These are phyloP conservation scores for Clarias gariepinus DNA, from an alignment of 2,113 vertebrate genomes.

Conservation along the genomic window DNA sequence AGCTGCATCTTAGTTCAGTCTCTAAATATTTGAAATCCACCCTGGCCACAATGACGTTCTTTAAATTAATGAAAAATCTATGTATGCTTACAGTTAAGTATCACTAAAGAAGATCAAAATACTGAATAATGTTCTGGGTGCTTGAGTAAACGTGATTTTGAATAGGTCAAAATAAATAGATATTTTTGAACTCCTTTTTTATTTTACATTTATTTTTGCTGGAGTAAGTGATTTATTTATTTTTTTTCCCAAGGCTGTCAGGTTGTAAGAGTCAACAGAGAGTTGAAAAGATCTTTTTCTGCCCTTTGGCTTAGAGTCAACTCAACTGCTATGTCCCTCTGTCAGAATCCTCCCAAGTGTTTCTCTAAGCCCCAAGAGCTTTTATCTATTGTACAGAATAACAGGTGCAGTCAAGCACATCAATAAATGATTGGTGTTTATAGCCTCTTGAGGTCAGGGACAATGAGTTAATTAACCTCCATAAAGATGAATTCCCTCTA, in stretches of 20 bases:
- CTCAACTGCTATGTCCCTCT: slow-evolving; percentile 8
- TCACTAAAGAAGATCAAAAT: not conserved
- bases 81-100: not conserved
- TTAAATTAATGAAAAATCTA: not conserved
- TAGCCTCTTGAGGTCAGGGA: slow-evolving; percentile 56
- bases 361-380: not conserved
- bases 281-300: slow-evolving; percentile 15
- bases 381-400: slow-evolving; percentile 42
- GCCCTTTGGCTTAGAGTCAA: not conserved
- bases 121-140: not conserved
- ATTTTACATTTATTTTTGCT: not conserved
- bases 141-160: not conserved
- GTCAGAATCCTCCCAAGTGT: slow-evolving; percentile 15
- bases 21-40: not conserved
- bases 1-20: not conserved
- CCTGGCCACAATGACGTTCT: not conserved
- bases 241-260: not conserved
- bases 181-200: not conserved
- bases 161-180: not conserved
- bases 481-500: slow-evolving; percentile 53
- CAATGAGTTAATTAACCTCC: slow-evolving; percentile 67
- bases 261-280: not conserved
- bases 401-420: slow-evolving; percentile 53
- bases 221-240: not conserved
- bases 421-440: slow-evolving; percentile 49